These are phyloP conservation scores for Micoletzkya japonica DNA, from an alignment of 2,888 invertebrate genomes.

Conservation along the genomic window DNA sequence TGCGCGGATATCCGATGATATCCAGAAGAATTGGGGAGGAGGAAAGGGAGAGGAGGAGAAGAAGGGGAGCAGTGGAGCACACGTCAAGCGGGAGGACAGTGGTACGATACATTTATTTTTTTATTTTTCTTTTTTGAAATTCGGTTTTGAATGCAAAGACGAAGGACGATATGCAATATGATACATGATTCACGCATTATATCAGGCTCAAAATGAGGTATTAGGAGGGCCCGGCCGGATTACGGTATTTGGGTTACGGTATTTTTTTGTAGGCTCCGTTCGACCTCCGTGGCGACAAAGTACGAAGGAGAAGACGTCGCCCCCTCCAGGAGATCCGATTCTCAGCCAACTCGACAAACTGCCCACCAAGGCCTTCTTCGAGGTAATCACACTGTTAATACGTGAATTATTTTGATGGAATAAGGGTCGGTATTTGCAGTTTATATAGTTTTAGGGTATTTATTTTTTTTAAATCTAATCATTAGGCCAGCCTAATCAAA, in stretches of 20 bases:
- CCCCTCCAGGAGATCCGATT: neutral
- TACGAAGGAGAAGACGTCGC: neutral
- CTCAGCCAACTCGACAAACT: conserved; percentile 2
- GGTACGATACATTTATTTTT: neutral
- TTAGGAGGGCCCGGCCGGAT: neutral
- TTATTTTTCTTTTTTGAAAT: too few relatives aligned
- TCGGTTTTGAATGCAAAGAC: too few relatives aligned
- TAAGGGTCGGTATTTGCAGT: neutral
- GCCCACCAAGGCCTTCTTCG: conserved; percentile 20
- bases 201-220: too few relatives aligned
- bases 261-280: conserved; percentile 6
- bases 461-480: too few relatives aligned
- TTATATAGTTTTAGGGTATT: too few relatives aligned
- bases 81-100: neutral
- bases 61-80: neutral
- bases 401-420: neutral
- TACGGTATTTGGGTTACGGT: neutral
- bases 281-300: conserved; percentile 44
- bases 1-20: conserved; percentile 18
- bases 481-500: too few relatives aligned
- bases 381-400: neutral
- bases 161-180: too few relatives aligned
- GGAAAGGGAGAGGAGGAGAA: neutral
- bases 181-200: too few relatives aligned
- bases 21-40: conserved; percentile 8